Evolutionary conservation across 2,113 vertebrate species (phyloP).

Genomic region (Scomber japonicus): DNA sequence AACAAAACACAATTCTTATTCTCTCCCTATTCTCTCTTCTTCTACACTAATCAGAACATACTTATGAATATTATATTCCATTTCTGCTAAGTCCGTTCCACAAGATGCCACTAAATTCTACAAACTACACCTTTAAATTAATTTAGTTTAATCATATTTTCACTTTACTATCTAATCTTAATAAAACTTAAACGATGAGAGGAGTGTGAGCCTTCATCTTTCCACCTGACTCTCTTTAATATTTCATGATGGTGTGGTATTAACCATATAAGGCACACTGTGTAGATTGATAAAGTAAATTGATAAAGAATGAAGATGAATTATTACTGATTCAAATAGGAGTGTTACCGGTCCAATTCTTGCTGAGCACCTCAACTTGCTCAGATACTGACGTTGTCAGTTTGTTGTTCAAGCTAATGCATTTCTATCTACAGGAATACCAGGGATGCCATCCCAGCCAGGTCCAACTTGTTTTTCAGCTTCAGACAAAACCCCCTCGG

Average conservation of each 20-base stretch:
- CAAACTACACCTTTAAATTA: not conserved
- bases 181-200: not conserved
- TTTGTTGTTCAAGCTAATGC: slow-evolving; percentile 3
- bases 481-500: slow-evolving; percentile 56
- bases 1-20: too few species aligned
- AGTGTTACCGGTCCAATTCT: not conserved
- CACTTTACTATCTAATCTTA: not conserved
- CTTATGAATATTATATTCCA: too few species aligned
- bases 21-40: too few species aligned
- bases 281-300: not conserved
- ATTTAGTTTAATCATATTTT: not conserved
- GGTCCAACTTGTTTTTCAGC: slow-evolving; percentile 65
- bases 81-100: too few species aligned
- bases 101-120: too few species aligned
- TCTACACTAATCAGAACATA: too few species aligned
- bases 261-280: not conserved
- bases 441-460: slow-evolving; percentile 57
- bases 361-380: not conserved
- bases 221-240: not conserved
- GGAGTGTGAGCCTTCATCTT: not conserved
- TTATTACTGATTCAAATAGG: not conserved
- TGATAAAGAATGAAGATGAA: slow-evolving; percentile 1
- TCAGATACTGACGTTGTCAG: slow-evolving; percentile 10
- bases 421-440: slow-evolving; percentile 51
- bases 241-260: not conserved